Percentiles rank a stretch among this genome's conserved stretches.
Evolutionary conservation across 1,140 invertebrate species (phyloP).

Genomic region (Trichonephila clavipes): DNA sequence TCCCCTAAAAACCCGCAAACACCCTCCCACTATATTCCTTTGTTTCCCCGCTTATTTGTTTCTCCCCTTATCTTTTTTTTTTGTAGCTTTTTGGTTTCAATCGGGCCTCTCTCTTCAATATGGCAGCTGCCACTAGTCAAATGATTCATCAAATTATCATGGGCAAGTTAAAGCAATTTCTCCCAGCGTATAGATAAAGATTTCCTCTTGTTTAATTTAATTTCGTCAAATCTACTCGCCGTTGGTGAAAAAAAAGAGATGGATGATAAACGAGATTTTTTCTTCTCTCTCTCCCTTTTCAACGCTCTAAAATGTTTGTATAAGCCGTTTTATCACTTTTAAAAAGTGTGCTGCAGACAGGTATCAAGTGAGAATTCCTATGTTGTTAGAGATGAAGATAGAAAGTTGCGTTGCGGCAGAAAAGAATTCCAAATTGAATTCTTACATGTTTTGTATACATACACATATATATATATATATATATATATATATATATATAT

Average conservation of each 20-base stretch:
- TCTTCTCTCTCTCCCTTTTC: no score
- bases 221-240: background rate
- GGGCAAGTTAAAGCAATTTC: background rate
- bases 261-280: background rate
- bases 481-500: no score
- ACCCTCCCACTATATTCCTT: conserved; percentile 48
- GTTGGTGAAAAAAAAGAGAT: conserved; percentile 1
- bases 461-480: no score
- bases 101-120: background rate
- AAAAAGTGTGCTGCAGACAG: background rate
- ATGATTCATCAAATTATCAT: conserved; percentile 29
- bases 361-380: background rate
- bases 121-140: conserved; percentile 54
- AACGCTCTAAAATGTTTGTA: no score
- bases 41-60: conserved; percentile 56
- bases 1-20: background rate
- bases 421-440: no score
- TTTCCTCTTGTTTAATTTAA: conserved; percentile 24
- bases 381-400: no score
- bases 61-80: background rate
- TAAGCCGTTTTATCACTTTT: no score
- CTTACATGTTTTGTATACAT: no score
- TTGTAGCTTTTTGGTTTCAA: background rate
- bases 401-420: no score
- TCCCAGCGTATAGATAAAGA: background rate